A percentile compares a stretch with the other conserved stretches of the same genome.
These are phyloP conservation scores for Corvus moneduloides DNA, from an alignment of 2,113 vertebrate genomes.

Conservation along the genomic window DNA sequence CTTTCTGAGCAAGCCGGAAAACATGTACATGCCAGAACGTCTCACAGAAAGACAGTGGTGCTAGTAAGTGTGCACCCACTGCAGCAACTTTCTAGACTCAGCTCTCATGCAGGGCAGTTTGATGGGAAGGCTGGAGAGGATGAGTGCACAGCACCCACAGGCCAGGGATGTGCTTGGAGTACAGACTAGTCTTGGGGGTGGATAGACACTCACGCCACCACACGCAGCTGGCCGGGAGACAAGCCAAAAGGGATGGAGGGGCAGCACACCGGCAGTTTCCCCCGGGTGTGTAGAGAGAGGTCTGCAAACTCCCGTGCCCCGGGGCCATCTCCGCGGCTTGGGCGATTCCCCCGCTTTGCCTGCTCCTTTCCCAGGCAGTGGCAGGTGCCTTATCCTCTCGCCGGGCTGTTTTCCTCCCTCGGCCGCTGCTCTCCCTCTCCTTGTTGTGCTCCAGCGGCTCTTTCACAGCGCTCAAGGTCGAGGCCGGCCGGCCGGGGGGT, in stretches of 20 bases:
- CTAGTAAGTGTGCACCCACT: background rate
- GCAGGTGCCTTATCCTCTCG: conserved; percentile 38
- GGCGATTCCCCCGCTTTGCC: background rate
- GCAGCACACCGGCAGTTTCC: background rate
- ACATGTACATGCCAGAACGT: rapidly evolving
- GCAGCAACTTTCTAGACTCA: background rate
- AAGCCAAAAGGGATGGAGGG: background rate
- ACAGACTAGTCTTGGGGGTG: background rate
- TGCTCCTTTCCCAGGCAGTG: background rate
- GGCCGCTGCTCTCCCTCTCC: background rate
- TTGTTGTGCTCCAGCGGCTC: background rate
- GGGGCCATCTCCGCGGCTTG: background rate
- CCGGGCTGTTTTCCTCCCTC: background rate
- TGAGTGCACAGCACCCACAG: rapidly evolving
- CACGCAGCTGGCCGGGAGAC: rapidly evolving
- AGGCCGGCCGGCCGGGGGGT: background rate
- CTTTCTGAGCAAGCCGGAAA: background rate
- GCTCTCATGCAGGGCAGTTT: rapidly evolving
- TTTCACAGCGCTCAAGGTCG: conserved; percentile 13
- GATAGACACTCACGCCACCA: too few relatives aligned
- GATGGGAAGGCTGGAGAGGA: background rate
- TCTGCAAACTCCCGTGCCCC: background rate
- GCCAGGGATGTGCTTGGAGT: background rate
- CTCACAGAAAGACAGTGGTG: background rate
- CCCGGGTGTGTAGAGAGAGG: rapidly evolving